Percentiles rank a stretch among this genome's conserved stretches.
These are phyloP conservation scores for Coracias cyanogaster DNA, from an alignment of 2,797 vertebrate genomes.

Conservation along the genomic window DNA sequence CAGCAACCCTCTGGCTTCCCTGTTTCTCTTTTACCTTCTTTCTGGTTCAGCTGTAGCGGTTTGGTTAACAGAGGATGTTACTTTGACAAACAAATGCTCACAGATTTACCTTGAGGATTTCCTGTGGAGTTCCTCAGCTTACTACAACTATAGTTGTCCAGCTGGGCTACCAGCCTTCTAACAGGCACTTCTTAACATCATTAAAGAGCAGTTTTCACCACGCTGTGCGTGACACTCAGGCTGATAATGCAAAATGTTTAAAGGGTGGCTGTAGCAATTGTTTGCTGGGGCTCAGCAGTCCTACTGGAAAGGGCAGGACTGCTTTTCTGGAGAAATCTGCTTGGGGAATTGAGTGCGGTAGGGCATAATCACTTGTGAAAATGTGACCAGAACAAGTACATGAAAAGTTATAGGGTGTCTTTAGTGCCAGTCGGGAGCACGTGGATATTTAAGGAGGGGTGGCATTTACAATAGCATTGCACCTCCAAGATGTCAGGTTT, in stretches of 20 bases:
- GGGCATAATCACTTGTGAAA: neutral
- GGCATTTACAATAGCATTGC: neutral
- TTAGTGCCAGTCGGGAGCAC: neutral
- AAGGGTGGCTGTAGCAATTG: neutral
- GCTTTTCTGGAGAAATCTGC: neutral
- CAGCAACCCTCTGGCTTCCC: neutral
- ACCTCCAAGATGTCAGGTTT: neutral
- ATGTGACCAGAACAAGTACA: neutral
- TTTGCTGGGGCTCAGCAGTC: neutral
- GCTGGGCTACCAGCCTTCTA: neutral
- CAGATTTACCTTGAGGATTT: neutral
- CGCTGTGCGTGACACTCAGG: fast-evolving
- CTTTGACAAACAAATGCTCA: neutral
- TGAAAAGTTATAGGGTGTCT: neutral
- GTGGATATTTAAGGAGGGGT: neutral
- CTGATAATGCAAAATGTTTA: neutral
- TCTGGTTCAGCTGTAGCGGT: neutral
- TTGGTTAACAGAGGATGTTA: neutral
- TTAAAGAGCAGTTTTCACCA: neutral
- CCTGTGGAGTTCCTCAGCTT: neutral
- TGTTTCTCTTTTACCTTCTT: no score
- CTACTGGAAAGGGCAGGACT: neutral
- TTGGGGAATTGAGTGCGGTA: neutral
- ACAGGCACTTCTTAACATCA: neutral
- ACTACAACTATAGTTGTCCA: neutral